Conservation (phyloP, 2,797 vertebrate genomes). For the Rhyacichthys aspro region DNA sequence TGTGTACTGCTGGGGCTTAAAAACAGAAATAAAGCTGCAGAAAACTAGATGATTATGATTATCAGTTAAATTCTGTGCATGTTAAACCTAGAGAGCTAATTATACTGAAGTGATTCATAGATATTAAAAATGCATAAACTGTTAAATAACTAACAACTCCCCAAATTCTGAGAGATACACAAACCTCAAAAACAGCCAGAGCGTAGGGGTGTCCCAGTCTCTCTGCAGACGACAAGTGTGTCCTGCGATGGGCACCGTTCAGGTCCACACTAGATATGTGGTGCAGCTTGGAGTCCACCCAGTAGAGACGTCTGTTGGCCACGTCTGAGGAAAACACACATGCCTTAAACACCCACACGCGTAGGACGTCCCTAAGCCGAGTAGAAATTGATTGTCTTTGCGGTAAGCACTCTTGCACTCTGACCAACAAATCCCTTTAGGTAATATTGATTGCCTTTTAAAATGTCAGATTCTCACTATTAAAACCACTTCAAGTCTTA, state of each 20-base stretch:
- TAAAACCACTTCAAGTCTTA: constrained; percentile 24
- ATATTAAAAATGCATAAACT: too few species aligned
- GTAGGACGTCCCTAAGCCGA: constrained; percentile 32
- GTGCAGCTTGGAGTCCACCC: constrained; percentile 98
- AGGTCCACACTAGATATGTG: constrained; percentile 93
- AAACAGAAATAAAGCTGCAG: too few species aligned
- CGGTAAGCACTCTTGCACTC: constrained; percentile 45
- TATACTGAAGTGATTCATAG: background rate
- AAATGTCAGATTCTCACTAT: constrained; percentile 59
- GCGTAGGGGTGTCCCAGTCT: constrained; percentile 93
- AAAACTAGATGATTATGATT: too few species aligned
- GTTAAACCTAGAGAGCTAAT: too few species aligned
- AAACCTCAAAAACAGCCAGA: constrained; percentile 96
- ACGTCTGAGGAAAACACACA: constrained; percentile 81
- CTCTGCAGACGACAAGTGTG: constrained; percentile 88
- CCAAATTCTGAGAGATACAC: constrained; percentile 2
- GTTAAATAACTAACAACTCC: too few species aligned
- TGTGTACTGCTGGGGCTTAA: constrained; percentile 9
- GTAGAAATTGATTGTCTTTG: constrained; percentile 53
- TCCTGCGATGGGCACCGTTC: constrained; percentile 90
- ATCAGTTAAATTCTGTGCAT: too few species aligned
- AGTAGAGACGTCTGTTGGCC: constrained; percentile 93
- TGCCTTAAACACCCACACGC: constrained; percentile 38
- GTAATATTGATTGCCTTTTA: constrained; percentile 59
- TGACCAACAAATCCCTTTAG: constrained; percentile 54